Conservation (phyloP, 2,797 vertebrate genomes). For the Helarctos malayanus region DNA sequence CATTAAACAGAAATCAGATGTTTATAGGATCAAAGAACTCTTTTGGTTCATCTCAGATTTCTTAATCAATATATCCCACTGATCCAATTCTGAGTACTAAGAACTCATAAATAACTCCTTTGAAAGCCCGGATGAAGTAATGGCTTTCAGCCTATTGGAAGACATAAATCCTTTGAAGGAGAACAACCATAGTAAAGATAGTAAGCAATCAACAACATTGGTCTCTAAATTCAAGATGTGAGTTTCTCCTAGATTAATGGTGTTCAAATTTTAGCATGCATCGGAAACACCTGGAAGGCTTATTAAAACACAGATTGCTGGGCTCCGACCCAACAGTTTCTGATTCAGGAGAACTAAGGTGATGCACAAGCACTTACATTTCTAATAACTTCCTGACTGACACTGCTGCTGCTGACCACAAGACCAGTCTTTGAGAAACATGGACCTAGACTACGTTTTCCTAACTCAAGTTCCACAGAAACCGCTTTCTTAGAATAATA, state of each 20-base stretch:
- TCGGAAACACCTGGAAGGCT: background rate
- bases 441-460: background rate
- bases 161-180: background rate
- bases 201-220: background rate
- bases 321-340: background rate
- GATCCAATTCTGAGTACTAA: background rate
- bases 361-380: background rate
- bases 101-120: background rate
- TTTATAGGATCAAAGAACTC: background rate
- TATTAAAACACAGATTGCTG: background rate
- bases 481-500: background rate
- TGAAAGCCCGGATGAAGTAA: background rate
- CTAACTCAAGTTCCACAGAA: background rate
- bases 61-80: background rate
- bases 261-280: background rate
- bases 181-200: background rate
- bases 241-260: background rate
- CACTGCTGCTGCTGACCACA: background rate
- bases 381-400: background rate
- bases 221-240: background rate
- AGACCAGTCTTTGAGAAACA: background rate
- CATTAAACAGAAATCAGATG: background rate
- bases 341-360: background rate
- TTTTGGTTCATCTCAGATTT: constrained; percentile 29
- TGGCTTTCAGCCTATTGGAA: background rate